Evolutionary conservation across 53 echinoderm and acorn worm genomes (phyloP).

Genomic region (Echinometra lucunter): DNA sequence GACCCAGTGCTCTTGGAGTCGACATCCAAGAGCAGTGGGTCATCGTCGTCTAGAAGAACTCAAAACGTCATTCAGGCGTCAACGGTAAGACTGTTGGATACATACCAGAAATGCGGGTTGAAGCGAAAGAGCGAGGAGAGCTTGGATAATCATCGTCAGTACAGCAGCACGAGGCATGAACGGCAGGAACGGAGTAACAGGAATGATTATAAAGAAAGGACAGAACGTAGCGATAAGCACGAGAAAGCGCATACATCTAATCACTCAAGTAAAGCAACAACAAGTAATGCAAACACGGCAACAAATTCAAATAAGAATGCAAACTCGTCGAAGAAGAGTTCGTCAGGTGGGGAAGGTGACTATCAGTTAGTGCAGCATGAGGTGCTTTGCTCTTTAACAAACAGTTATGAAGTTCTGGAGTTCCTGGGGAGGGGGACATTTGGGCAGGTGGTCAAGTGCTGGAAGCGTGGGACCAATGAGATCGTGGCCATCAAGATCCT

Average conservation of each 20-base stretch:
- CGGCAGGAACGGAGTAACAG: slow-evolving; percentile 71
- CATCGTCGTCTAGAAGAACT: slow-evolving; percentile 56
- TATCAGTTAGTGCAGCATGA: slow-evolving; percentile 98
- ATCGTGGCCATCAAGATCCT: slow-evolving; percentile 99
- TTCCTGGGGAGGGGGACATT: slow-evolving; percentile 98
- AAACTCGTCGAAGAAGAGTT: slow-evolving; percentile 81
- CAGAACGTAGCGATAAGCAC: slow-evolving; percentile 61
- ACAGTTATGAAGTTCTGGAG: slow-evolving; percentile 98
- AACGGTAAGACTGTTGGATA: slow-evolving; percentile 88
- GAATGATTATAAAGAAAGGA: slow-evolving; percentile 59
- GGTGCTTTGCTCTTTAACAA: slow-evolving; percentile 93
- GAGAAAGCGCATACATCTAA: slow-evolving; percentile 61
- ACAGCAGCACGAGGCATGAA: slow-evolving; percentile 74
- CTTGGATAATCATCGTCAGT: slow-evolving; percentile 81
- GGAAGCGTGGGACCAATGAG: slow-evolving; percentile 99
- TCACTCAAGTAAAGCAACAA: slow-evolving; percentile 69
- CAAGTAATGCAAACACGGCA: slow-evolving; percentile 78
- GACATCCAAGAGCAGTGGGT: slow-evolving; percentile 61
- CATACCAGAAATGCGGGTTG: slow-evolving; percentile 98
- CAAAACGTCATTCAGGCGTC: slow-evolving; percentile 92
- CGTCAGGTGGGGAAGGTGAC: slow-evolving; percentile 93
- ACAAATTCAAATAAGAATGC: slow-evolving; percentile 76
- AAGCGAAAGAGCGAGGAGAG: slow-evolving; percentile 96
- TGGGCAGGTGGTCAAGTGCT: slow-evolving; percentile 99
- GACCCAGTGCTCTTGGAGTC: slow-evolving; percentile 53